These are phyloP conservation scores for Drosophila paranaensis DNA, from an alignment of 2,888 invertebrate species.

Conservation along the genomic window DNA sequence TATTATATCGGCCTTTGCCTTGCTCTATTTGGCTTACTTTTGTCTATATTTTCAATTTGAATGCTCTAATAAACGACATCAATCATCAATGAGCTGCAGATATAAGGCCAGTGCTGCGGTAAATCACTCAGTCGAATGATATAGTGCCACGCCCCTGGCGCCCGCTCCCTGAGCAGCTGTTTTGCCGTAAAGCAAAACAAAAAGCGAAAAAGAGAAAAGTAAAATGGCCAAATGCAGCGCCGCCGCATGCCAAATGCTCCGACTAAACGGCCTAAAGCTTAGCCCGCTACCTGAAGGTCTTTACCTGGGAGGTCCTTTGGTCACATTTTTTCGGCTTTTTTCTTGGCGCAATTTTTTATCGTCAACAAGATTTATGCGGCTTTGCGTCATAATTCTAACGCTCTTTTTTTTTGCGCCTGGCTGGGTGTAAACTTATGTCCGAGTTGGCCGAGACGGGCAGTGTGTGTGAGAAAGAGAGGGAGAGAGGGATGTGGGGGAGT, in stretches of 20 bases:
- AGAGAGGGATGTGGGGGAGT: background rate
- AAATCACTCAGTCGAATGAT: conserved; percentile 60
- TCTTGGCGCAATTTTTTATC: conserved; percentile 63
- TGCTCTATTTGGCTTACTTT: background rate
- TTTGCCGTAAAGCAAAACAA: conserved; percentile 2
- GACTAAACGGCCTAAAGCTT: conserved; percentile 39
- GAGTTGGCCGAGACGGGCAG: background rate
- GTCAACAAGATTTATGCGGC: conserved; percentile 73
- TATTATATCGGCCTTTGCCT: background rate
- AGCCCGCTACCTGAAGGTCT: conserved; percentile 18
- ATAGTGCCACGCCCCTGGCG: background rate
- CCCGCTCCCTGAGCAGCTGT: background rate
- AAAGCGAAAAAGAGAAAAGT: conserved; percentile 19
- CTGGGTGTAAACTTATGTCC: conserved; percentile 49
- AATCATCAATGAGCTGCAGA: conserved; percentile 44
- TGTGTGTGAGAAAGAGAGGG: background rate
- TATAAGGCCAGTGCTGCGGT: conserved; percentile 21
- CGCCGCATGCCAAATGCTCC: conserved; percentile 21
- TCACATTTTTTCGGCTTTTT: conserved; percentile 9
- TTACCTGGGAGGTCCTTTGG: conserved; percentile 21
- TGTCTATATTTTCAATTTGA: conserved; percentile 51
- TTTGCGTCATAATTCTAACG: conserved; percentile 70
- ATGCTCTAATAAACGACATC: conserved; percentile 44
- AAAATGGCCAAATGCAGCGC: conserved; percentile 30
- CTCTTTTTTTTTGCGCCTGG: conserved; percentile 28